Evolutionary conservation across 2,888 invertebrate genomes (phyloP), one percentile per base, ranked within the genome.

Genomic region (Machimus rusticus): DNA sequence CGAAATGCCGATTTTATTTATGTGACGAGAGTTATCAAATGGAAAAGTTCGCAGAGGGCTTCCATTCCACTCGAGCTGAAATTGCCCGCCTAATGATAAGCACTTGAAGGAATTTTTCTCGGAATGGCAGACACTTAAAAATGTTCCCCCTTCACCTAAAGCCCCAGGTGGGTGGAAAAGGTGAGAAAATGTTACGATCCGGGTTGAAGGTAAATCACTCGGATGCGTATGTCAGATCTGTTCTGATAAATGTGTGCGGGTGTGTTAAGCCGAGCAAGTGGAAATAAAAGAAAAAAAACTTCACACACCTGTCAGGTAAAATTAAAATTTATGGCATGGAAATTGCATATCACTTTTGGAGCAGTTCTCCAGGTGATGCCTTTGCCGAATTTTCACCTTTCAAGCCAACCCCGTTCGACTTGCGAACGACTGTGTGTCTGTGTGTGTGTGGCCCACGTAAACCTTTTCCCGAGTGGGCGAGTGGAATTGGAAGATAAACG

Each of bases 311-410:
- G 57, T 66, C 66, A 87, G 66, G 66, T 46, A 79, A 87, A 87
- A 87, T 87, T 87, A 87, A 87, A 78, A 87, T 87, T 87, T 87
- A 87, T 87, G 74, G 78, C 86, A 78, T 87, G 86, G 86, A 87
- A 87, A 87, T 87, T 79, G 86, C 86, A 87, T 87, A 87, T 87
- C 86, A 78, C 86, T 87, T 87, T 74, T 23, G 19, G 51, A 79
- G 57, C 57, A 87, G 86, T 74, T 78, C 78, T 66, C 78, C 66
- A 37, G 86, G 19, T 57, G 66, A 57, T 66, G 66, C 82, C 82
- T 28, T 84, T 66, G 28, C 28, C 82, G 66, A 84, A 66, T 66
- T 84, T 66, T 66, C 39, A 84, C 82, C 82, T 84, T 66, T 66
- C 28, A 23, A 57, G 31, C 37, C n/a, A 66, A 23, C 66, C 37